Evolutionary conservation across 1,140 invertebrate genomes (phyloP).

Genomic region (Protaetia brevitarsis): DNA sequence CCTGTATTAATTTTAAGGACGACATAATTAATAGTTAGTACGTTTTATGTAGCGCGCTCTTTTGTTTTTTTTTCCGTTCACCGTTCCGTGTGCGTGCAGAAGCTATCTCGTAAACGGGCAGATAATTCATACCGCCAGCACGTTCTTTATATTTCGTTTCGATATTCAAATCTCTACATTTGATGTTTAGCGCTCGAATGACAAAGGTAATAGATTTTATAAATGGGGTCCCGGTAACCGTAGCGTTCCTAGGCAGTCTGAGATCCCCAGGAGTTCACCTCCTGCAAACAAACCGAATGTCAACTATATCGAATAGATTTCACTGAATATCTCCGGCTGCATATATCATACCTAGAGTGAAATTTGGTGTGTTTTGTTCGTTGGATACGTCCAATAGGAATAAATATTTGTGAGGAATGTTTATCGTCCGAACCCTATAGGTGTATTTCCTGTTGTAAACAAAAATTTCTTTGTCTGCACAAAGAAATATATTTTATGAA

Average conservation of each 20-base stretch:
- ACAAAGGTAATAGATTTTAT: constrained; percentile 18
- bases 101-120: neutral
- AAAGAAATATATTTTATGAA: too few species aligned
- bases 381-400: too few species aligned
- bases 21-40: constrained; percentile 5
- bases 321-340: neutral
- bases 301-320: neutral
- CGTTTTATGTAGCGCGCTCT: neutral
- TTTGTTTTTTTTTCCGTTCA: too few species aligned
- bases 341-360: too few species aligned
- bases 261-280: constrained; percentile 4
- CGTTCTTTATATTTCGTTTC: neutral
- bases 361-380: too few species aligned
- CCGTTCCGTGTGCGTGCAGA: too few species aligned
- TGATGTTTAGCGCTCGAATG: neutral
- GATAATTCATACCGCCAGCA: neutral
- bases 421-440: too few species aligned
- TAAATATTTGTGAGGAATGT: too few species aligned
- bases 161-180: neutral
- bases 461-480: too few species aligned
- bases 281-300: constrained; percentile 16
- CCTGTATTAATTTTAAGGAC: constrained; percentile 8
- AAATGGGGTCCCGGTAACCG: neutral
- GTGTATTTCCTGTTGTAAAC: too few species aligned
- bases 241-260: neutral